Base-by-base conservation (phyloP, 2,113 vertebrate species). In the Pelodiscus sinensis region DNA sequence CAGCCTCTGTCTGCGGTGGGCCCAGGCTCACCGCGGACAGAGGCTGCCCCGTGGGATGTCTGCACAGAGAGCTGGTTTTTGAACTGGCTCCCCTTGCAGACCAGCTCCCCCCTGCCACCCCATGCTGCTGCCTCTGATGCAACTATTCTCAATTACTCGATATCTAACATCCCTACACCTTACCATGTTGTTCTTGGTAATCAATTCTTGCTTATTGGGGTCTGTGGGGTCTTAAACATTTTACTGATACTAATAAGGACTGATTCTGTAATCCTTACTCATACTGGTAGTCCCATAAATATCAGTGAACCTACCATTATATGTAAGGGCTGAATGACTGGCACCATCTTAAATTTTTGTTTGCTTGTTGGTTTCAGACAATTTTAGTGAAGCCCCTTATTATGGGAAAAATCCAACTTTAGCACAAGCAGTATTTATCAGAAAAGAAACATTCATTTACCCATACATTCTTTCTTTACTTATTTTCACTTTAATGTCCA, bases 321-420 rank as follows among this genome's bases (percentile, higher is more conserved):
- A 62, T 73, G 21, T 78, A 82, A 85, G 88, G 31, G 19, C 22
- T 62, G 83, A 57, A 62, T 50, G 38, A 9, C 68, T 75, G 75
- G 87, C 18, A 29, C 80, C 57, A 56, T 85, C 57, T 31, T 78
- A 86, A 50, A 35, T 82, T 16, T 8, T 71, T 81, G 87, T 90
- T 6, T 78, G 92, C 79, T 87, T 92, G 73, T 89, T 93, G 50
- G 78, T 92, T 81, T 87, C 87, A 62, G 88, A 50, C 60, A 86
- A 29, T 0, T 0, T 89, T 82, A 83, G 58, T 6, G 50, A 58
- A 85, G 18, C 9, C 52, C 57, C 38, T 44, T 77, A 19, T 35
- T 57, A 50, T 73, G 51, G 82, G 50, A 58, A 60, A 75, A 52
- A 58, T 19, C 2, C 81, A 84, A 86, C 79, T 89, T 65, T 85